Evolutionary conservation across 1,140 invertebrate genomes (phyloP), one percentile per base, ranked within the genome.

Genomic region (Agrilus planipennis): DNA sequence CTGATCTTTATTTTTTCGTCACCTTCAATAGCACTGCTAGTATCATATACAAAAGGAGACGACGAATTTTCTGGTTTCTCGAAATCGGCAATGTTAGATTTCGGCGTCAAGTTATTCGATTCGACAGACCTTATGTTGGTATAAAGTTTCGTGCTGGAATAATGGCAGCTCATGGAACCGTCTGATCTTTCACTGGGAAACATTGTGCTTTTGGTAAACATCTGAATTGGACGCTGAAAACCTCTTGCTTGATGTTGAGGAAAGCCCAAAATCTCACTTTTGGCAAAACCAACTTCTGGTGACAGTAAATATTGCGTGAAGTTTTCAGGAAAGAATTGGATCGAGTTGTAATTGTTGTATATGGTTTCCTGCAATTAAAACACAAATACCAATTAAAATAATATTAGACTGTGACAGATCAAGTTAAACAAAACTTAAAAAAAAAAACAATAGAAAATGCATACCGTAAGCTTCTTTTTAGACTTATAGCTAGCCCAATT

Each of bases 261-360:
- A 19, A 84, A 81, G 9, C 82, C 86, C 16, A 95, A 60, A 0
- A 84, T 75, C 53, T 89, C 86, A 58, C 84, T 89, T 51, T 85
- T 86, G 46, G 73, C 77, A 62, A 95, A 96, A 3, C 91, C 91
- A 14, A 96, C 84, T 55, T 91, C 87, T 0, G 76, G 67, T n/a
- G 84, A 88, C 1, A 95, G 63, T 16, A 97, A 68, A 65, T 88
- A 95, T 41, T 92, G 82, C 5, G 83, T 81, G 58, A 96, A 96
- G 46, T 85, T 81, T 34, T 89, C 77, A 0, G 92, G 92, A 46
- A 80, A 82, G 49, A 97, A 76, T 52, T 87, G 75, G 37, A 96
- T 92, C 18, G 66, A 75, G 47, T 82, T 76, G 63, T 85, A 96
- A 60, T 89, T 91, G 44, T 81, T 76, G 56, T 79, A 85, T 32